Percentiles rank a stretch among this genome's conserved stretches.
Conservation (phyloP, 2,113 vertebrate species). For the Sigmodon hispidus region DNA sequence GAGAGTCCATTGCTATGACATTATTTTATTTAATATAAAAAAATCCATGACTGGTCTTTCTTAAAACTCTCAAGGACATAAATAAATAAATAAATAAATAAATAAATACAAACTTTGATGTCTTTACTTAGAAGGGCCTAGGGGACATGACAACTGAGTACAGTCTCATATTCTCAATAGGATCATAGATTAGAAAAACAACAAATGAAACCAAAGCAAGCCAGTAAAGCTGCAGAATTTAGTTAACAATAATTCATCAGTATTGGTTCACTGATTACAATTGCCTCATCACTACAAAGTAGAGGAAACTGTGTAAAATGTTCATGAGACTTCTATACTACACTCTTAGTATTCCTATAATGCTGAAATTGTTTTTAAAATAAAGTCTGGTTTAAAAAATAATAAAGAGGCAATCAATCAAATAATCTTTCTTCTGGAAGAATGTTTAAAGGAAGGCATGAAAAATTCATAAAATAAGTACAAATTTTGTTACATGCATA, state of each 20-base stretch:
- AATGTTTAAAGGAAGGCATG: neutral
- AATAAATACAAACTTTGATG: neutral
- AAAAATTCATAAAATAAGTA: constrained; percentile 18
- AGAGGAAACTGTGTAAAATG: neutral
- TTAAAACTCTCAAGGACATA: neutral
- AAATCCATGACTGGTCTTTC: neutral
- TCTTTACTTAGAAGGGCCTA: neutral
- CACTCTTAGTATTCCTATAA: neutral
- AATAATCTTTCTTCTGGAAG: neutral
- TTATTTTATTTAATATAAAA: neutral
- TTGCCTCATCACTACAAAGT: neutral
- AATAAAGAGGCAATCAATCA: neutral
- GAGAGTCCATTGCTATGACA: neutral
- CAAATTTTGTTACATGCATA: neutral
- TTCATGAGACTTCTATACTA: neutral
- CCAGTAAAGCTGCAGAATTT: neutral
- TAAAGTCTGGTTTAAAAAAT: neutral
- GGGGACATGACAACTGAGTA: neutral
- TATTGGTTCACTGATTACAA: neutral
- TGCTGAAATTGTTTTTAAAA: neutral
- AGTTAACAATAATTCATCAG: neutral
- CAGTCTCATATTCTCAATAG: neutral
- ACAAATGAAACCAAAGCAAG: neutral
- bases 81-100: too few relatives aligned
- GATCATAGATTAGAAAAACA: neutral